Conservation (phyloP, 2,797 vertebrate genomes). For the Dendrocincla fuliginosa region DNA sequence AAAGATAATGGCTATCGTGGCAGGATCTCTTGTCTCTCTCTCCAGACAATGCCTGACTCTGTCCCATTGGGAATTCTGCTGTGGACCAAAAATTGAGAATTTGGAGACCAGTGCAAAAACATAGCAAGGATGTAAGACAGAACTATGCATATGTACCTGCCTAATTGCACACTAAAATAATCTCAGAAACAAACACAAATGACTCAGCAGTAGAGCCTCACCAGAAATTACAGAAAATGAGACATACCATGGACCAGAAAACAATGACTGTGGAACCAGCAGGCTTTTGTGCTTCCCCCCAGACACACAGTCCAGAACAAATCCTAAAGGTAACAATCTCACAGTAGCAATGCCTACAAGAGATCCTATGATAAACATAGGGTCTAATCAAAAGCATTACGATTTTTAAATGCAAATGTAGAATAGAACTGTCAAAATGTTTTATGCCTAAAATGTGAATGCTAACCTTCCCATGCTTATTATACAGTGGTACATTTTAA, state of each 20-base stretch:
- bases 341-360: background rate
- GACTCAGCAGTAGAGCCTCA: background rate
- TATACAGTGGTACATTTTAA: constrained; percentile 51
- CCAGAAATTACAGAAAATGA: background rate
- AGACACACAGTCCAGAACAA: constrained; percentile 13
- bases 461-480: constrained; percentile 50
- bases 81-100: background rate
- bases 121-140: background rate
- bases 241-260: background rate
- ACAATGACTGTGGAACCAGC: background rate
- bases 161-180: background rate
- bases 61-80: background rate
- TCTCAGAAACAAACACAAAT: background rate
- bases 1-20: background rate
- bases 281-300: background rate
- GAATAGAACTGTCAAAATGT: constrained; percentile 66
- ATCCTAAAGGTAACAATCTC: constrained; percentile 34
- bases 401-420: constrained; percentile 54
- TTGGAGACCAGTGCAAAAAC: background rate
- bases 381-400: constrained; percentile 33
- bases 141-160: background rate
- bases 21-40: background rate
- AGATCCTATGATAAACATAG: background rate
- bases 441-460: constrained; percentile 49
- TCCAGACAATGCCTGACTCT: background rate